Conservation (phyloP, 2,888 invertebrate genomes). For the Ommatoiulus sabulosus region DNA sequence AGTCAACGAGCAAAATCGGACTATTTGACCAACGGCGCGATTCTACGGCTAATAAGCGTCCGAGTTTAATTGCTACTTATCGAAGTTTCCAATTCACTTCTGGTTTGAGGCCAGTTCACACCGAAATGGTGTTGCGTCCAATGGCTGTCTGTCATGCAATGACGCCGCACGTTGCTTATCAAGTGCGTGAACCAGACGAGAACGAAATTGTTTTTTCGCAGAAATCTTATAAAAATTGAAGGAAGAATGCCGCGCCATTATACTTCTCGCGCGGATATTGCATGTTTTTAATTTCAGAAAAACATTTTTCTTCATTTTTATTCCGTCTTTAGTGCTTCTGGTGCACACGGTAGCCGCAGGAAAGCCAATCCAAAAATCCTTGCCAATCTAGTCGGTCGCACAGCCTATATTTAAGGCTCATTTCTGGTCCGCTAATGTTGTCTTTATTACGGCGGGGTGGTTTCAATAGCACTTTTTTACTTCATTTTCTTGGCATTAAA, state of each 20-base stretch:
- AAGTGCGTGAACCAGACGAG: neutral
- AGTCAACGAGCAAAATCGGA: neutral
- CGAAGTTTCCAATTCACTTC: neutral
- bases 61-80: neutral
- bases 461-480: neutral
- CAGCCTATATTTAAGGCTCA: conserved; percentile 30
- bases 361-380: neutral
- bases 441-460: conserved; percentile 14
- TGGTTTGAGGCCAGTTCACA: neutral
- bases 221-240: conserved; percentile 1
- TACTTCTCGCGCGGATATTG: neutral
- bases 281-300: neutral
- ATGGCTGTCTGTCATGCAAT: conserved; percentile 1
- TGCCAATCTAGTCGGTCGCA: neutral
- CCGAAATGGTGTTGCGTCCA: neutral
- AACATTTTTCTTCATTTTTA: neutral
- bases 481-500: neutral
- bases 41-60: neutral
- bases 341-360: neutral
- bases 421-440: neutral
- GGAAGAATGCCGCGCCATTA: neutral
- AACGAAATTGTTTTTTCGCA: neutral
- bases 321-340: neutral
- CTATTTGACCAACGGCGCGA: neutral
- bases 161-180: neutral